Evolutionary conservation across 2,797 vertebrate species (phyloP).

Genomic region (Helostoma temminkii): DNA sequence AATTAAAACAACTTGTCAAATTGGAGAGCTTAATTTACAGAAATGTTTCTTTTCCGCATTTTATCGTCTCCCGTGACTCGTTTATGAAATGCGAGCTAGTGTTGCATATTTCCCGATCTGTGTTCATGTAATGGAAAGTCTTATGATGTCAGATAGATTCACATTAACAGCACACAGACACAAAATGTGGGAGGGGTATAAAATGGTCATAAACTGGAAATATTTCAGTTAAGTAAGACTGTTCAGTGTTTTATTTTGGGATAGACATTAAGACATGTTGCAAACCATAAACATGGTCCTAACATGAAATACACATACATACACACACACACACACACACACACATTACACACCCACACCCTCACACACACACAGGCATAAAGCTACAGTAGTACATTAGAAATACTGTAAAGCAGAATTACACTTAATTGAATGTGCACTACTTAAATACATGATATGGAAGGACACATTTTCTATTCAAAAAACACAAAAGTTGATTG

Average conservation of each 20-base stretch:
- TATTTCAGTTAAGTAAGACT: slow-evolving; percentile 13
- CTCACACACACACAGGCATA: slow-evolving; percentile 47
- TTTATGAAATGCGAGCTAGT: slow-evolving; percentile 16
- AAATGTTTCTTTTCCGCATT: slow-evolving; percentile 9
- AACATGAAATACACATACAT: slow-evolving; percentile 30
- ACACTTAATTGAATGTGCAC: slow-evolving; percentile 50
- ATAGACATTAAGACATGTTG: neutral
- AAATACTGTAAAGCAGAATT: slow-evolving; percentile 28
- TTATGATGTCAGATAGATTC: slow-evolving; percentile 51
- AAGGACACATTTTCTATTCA: slow-evolving; percentile 23
- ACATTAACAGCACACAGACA: slow-evolving; percentile 39
- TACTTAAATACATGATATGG: slow-evolving; percentile 29
- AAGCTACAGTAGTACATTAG: slow-evolving; percentile 27
- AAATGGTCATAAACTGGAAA: slow-evolving; percentile 12
- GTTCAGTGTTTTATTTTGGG: slow-evolving; percentile 7
- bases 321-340: slow-evolving; percentile 38
- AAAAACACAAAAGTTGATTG: slow-evolving; percentile 25
- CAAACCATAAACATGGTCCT: slow-evolving; percentile 15
- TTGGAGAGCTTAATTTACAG: slow-evolving; percentile 27
- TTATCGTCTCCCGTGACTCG: neutral
- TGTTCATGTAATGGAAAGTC: slow-evolving; percentile 52
- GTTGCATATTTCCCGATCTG: slow-evolving; percentile 25
- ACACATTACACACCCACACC: no score
- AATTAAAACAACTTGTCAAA: slow-evolving; percentile 14
- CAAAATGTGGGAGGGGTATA: neutral